Evolutionary conservation across 2,797 vertebrate species (phyloP), one percentile per base, ranked within the genome.

Genomic region (Liparis tanakae): DNA sequence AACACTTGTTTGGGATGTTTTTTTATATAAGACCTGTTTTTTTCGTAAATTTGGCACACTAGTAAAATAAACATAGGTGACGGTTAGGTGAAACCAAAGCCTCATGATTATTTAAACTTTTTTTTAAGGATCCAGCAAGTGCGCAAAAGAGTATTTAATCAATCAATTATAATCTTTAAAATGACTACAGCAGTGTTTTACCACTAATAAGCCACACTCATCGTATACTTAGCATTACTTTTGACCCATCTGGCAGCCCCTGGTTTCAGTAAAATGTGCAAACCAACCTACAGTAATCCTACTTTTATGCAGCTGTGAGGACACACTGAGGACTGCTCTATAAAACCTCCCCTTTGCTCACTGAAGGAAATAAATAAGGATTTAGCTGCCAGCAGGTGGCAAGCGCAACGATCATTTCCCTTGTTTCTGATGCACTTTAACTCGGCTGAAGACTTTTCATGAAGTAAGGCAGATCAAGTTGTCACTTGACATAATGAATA

Each of bases 391-490:
- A 67, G 57, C 20, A 58, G 12, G 60, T 22, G 39, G 46, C 18
- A 22, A 65, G 22, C 53, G 39, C 46, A 20, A 54, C 39, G 36
- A 62, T 30, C 0, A 34, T 48, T 34, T 30, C 57, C 33, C 34
- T 56, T 25, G 39, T 66, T 63, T 80, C n/a, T 22, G 33, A 25
- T 67, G 54, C 71, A 60, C 22, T 50, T 59, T 51, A 71, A 44
- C 56, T 51, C 9, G 18, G 33, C 33, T 78, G 10, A 43, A 76
- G 17, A 53, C 65, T 67, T 67, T 44, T 67, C 50, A 61, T 30
- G 9, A 66, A 58, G 50, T 88, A 82, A 86, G 84, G 82, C 84
- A 79, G 80, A 70, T 79, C 59, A 51, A 73, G 71, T 44, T 63
- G 53, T 44, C 22, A 41, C 58, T 56, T 53, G 55, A 76, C 39